A percentile compares a stretch with the other conserved stretches of the same genome.
Evolutionary conservation across 2,888 invertebrate species (phyloP).

Genomic region (Zhuqinia jingwanae): DNA sequence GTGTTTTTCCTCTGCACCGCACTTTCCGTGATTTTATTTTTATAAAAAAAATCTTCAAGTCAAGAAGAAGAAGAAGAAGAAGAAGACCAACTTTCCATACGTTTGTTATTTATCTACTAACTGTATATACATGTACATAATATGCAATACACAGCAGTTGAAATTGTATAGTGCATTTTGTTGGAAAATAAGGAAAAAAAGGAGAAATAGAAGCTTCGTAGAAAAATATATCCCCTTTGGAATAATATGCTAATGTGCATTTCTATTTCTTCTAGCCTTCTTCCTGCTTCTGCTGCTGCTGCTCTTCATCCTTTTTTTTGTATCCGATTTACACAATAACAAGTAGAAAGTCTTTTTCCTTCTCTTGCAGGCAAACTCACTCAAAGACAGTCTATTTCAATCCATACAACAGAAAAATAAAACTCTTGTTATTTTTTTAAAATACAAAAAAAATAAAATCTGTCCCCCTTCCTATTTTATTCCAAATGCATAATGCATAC

Average conservation of each 20-base stretch:
- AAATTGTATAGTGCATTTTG: conserved; percentile 12
- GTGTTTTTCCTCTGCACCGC: conserved; percentile 42
- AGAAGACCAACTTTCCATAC: conserved; percentile 28
- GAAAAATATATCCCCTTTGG: conserved; percentile 51
- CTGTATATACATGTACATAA: too few species aligned
- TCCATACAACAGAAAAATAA: conserved; percentile 15
- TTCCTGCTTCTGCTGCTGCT: conserved; percentile 10
- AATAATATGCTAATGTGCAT: conserved; percentile 66
- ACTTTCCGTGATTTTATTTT: conserved; percentile 33
- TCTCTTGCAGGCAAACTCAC: conserved; percentile 31
- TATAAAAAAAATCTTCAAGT: too few species aligned
- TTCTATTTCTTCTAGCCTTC: neutral
- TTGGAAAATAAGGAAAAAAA: neutral
- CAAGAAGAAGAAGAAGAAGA: too few species aligned
- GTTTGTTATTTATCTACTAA: conserved; percentile 60
- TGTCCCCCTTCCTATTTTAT: conserved; percentile 40
- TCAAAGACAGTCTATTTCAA: conserved; percentile 56
- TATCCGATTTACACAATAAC: conserved; percentile 57
- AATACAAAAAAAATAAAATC: conserved; percentile 16
- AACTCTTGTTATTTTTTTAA: neutral
- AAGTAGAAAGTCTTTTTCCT: neutral
- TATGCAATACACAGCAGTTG: conserved; percentile 13
- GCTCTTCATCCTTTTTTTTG: conserved; percentile 10
- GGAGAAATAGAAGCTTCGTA: neutral
- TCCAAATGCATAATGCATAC: conserved; percentile 58